Conservation (phyloP, 2,113 vertebrate species). For the Halichoeres trimaculatus region DNA sequence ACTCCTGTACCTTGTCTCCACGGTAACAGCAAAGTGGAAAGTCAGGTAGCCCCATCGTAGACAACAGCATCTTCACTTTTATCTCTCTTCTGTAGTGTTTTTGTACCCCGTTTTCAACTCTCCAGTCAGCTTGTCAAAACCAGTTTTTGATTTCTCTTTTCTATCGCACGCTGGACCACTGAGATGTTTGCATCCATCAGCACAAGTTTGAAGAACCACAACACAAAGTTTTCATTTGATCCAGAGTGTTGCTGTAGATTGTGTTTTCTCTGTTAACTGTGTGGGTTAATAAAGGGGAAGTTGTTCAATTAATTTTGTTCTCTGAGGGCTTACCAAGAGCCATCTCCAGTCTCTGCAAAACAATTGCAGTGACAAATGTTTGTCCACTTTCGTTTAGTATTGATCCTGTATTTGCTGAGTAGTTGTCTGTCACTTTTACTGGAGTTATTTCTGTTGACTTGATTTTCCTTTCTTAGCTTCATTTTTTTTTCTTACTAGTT, state of each 20-base stretch:
- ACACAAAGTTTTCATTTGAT: constrained; percentile 1
- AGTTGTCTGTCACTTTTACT: constrained; percentile 6
- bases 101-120: neutral
- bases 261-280: constrained; percentile 13
- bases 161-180: constrained; percentile 10
- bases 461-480: neutral
- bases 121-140: constrained; percentile 25
- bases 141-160: constrained; percentile 27
- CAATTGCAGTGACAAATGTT: constrained; percentile 3
- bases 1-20: constrained; percentile 43
- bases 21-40: constrained; percentile 53
- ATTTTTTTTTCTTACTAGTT: too few species aligned
- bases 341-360: constrained; percentile 10
- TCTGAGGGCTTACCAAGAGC: neutral
- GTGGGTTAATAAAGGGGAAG: constrained; percentile 8
- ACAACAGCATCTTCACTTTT: constrained; percentile 5
- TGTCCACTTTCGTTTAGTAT: constrained; percentile 18
- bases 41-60: constrained; percentile 15
- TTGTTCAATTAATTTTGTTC: constrained; percentile 7
- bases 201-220: neutral
- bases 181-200: constrained; percentile 16
- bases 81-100: neutral
- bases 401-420: constrained; percentile 29
- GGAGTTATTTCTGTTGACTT: constrained; percentile 10
- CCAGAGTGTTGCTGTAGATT: constrained; percentile 17